These are phyloP conservation scores for Phytoseiulus persimilis DNA, from an alignment of 2,888 invertebrate species.

Conservation along the genomic window DNA sequence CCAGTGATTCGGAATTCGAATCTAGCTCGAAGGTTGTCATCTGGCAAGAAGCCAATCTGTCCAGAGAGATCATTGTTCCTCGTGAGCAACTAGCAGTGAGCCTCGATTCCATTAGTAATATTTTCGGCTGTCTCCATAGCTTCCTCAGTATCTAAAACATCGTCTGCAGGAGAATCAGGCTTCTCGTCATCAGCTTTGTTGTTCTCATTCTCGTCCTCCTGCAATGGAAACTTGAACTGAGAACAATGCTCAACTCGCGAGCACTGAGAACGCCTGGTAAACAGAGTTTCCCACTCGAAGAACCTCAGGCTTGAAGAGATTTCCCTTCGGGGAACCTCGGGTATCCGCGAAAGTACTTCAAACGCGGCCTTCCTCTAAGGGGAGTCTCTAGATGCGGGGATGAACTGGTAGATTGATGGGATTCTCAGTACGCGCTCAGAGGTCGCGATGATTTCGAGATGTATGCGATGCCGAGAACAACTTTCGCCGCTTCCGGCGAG, in stretches of 20 bases:
- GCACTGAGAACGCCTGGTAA: too few species aligned
- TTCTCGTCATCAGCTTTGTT: neutral
- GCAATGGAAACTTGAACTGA: neutral
- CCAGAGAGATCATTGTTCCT: neutral
- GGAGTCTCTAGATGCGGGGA: too few species aligned
- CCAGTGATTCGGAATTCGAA: neutral
- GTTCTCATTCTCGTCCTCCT: neutral
- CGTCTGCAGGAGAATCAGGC: neutral
- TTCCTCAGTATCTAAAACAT: neutral
- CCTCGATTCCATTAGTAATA: neutral
- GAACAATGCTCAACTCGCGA: neutral
- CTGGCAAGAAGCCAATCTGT: neutral
- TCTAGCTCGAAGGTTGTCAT: neutral
- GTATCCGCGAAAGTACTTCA: too few species aligned
- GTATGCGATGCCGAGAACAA: too few species aligned
- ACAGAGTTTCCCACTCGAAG: too few species aligned
- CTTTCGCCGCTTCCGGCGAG: too few species aligned
- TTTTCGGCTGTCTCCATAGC: slow-evolving; percentile 5
- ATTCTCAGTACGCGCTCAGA: too few species aligned
- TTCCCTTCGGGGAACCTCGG: too few species aligned
- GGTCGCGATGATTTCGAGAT: too few species aligned
- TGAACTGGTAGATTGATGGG: too few species aligned
- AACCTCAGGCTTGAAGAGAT: too few species aligned
- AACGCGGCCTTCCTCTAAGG: too few species aligned
- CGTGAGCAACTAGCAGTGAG: neutral